Base-by-base conservation (phyloP, 2,113 vertebrate genomes). In the Lepus europaeus region DNA sequence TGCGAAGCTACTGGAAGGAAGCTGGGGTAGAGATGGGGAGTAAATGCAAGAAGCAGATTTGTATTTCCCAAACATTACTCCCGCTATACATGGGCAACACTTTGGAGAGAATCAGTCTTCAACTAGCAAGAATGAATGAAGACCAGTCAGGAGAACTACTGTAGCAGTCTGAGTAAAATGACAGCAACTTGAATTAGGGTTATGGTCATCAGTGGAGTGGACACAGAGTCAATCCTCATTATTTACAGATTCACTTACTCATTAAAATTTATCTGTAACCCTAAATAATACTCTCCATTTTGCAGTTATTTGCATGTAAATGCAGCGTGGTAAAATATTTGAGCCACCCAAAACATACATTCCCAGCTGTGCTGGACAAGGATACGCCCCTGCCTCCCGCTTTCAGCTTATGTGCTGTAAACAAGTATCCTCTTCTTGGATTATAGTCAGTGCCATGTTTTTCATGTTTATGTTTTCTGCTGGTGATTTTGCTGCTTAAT, bases 401-500 rank as follows among this genome's bases (percentile, higher is more conserved):
- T 63, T 39, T 92, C n/a, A 19, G 3, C 29, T 79, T 49, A 69
- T 51, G 68, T 2, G 56, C 0, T 51, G 10, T 29, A 70, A 69
- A 74, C 19, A 83, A 70, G 59, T 27, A 56, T 77, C 49, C 29
- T 89, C n/a, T 73, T 92, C 31, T 51, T 5, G 23, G 22, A 63
- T 23, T 90, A 79, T 17, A 59, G 56, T 29, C 27, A 25, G 49
- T 74, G 53, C 33, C 87, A 49, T 1, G 3, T 66, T 89, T 85
- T 79, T 78, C 59, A 36, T 31, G 66, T 11, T n/a, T 73, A 39
- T 63, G 80, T 23, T 73, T 94, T 91, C n/a, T n/a, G 20, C 22
- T 96, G 33, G 49, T 51, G 49, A 66, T 39, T 90, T 23, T 76
- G 11, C 9, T 89, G 23, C 85, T 88, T 85, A 90, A 87, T 87